These are phyloP conservation scores for Listrodromus nycthemerus DNA, from an alignment of 2,888 invertebrate genomes.

Conservation along the genomic window DNA sequence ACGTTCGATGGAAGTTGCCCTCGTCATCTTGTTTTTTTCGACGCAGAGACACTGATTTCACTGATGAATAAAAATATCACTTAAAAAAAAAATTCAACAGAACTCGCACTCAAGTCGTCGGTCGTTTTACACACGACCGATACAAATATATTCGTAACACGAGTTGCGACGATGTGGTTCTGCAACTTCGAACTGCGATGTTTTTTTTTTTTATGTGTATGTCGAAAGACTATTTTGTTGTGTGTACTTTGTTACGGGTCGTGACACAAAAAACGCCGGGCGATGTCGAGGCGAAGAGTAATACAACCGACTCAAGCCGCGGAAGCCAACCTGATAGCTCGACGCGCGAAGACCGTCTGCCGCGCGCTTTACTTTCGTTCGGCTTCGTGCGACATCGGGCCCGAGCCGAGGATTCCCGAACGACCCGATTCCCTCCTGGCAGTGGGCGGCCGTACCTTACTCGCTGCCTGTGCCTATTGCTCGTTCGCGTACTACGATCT, in stretches of 20 bases:
- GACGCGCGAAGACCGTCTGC: slow-evolving; percentile 83
- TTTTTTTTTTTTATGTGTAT: slow-evolving; percentile 13
- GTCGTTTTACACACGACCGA: slow-evolving; percentile 17
- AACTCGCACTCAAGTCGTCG: slow-evolving; percentile 51
- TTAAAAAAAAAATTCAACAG: slow-evolving; percentile 45
- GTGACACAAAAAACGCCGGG: slow-evolving; percentile 27
- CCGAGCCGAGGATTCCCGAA: slow-evolving; percentile 79
- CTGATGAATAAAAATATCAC: slow-evolving; percentile 57
- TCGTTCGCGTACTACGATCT: slow-evolving; percentile 40
- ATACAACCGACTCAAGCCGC: slow-evolving; percentile 66
- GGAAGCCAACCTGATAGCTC: slow-evolving; percentile 78
- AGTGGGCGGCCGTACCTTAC: slow-evolving; percentile 51
- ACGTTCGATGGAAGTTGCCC: slow-evolving; percentile 62
- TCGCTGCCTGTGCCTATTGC: slow-evolving; percentile 24
- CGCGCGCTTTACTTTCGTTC: slow-evolving; percentile 80
- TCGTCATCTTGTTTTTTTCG: slow-evolving; percentile 64
- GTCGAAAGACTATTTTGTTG: not conserved
- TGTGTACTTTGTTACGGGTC: not conserved
- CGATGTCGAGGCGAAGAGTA: slow-evolving; percentile 36
- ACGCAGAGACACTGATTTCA: not conserved
- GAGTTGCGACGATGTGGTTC: not conserved
- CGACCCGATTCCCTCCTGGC: slow-evolving; percentile 39
- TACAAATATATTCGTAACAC: slow-evolving; percentile 5
- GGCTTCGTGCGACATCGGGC: slow-evolving; percentile 79
- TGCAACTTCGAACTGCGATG: slow-evolving; percentile 7